These are phyloP conservation scores for Myotis planiceps DNA, from an alignment of 2,797 vertebrate genomes.

Conservation along the genomic window DNA sequence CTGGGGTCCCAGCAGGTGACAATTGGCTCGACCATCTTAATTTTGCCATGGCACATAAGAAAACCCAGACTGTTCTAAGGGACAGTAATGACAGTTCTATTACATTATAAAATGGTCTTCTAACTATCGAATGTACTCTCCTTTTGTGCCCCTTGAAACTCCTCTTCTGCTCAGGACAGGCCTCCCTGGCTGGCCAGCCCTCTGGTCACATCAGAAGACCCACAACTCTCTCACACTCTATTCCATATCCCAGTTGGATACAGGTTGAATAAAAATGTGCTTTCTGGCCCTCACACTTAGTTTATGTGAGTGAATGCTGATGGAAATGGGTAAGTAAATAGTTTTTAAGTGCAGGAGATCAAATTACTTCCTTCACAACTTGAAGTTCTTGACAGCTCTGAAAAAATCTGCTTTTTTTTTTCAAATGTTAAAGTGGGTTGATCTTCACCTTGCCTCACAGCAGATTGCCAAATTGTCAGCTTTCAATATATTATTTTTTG, in stretches of 20 bases:
- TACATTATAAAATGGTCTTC: neutral
- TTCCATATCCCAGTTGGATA: neutral
- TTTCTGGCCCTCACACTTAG: slow-evolving; percentile 58
- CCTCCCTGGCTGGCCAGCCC: neutral
- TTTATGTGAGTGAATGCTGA: slow-evolving; percentile 61
- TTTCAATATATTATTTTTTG: slow-evolving; percentile 25
- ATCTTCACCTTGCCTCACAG: slow-evolving; percentile 39
- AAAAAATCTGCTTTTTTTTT: slow-evolving; percentile 24
- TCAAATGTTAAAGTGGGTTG: slow-evolving; percentile 19
- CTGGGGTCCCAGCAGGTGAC: neutral
- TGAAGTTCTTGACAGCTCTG: slow-evolving; percentile 53
- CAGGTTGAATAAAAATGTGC: slow-evolving; percentile 37
- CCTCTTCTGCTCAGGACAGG: neutral
- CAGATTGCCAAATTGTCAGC: slow-evolving; percentile 38
- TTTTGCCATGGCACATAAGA: neutral
- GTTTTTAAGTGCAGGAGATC: slow-evolving; percentile 63
- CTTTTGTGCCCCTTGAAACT: neutral
- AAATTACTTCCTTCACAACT: slow-evolving; percentile 59
- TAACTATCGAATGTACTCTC: neutral
- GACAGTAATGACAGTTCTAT: neutral
- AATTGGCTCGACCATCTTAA: neutral
- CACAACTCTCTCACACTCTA: neutral
- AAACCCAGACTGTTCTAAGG: neutral
- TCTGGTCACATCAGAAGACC: neutral
- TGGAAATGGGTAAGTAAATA: slow-evolving; percentile 61